phyloP scores from a whole-genome alignment of 1,140 invertebrate genomes.

The Octopus bimaculoides region DNA sequence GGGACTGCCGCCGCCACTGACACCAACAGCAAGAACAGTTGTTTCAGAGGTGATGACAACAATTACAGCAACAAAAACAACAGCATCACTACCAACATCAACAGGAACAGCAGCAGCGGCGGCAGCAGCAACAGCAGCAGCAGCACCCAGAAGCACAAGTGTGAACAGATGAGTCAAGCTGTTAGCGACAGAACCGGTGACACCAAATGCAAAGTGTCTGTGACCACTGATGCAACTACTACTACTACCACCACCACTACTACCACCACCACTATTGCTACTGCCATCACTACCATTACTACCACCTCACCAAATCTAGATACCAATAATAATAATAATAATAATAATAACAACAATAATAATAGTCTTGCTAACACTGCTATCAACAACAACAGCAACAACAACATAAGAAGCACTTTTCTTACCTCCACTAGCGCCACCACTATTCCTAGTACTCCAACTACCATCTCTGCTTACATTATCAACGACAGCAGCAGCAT shows the following conservation, averaged over 20 bases:
- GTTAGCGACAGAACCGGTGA: background rate
- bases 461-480: background rate
- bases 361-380: background rate
- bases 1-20: too few relatives aligned
- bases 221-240: background rate
- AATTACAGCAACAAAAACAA: too few relatives aligned
- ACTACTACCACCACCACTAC: background rate
- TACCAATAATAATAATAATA: conserved; percentile 4
- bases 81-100: too few relatives aligned
- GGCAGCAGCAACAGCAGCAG: background rate
- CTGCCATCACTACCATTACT: background rate
- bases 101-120: too few relatives aligned
- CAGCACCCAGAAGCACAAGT: background rate
- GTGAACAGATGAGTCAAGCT: background rate
- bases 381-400: background rate
- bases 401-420: background rate
- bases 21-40: too few relatives aligned
- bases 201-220: background rate
- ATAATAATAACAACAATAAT: background rate
- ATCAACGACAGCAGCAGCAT: background rate
- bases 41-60: too few relatives aligned
- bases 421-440: background rate
- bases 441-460: background rate
- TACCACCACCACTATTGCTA: background rate
- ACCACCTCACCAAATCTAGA: background rate